These are phyloP conservation scores for Erythrocercus mccallii DNA, from an alignment of 2,113 vertebrate species.

Conservation along the genomic window DNA sequence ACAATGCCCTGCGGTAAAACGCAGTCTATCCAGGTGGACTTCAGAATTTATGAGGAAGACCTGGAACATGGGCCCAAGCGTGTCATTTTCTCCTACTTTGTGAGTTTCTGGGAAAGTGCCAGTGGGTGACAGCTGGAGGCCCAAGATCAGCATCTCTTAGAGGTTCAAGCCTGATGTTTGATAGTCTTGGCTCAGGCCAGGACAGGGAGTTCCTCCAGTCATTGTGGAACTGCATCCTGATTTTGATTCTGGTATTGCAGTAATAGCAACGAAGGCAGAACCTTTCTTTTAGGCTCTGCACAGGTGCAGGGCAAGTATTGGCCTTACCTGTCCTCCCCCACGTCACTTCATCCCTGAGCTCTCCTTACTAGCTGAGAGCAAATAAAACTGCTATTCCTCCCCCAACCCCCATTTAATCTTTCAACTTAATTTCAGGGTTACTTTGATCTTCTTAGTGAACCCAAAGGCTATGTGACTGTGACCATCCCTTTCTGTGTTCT, in stretches of 20 bases:
- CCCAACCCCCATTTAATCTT: rapidly evolving
- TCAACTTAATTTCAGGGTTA: neutral
- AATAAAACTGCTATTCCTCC: neutral
- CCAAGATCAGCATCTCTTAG: neutral
- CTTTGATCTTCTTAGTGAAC: neutral
- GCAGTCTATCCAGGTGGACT: constrained; percentile 52
- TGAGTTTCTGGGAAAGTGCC: constrained; percentile 30
- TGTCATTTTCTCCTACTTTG: constrained; percentile 65
- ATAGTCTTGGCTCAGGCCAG: neutral
- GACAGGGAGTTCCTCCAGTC: neutral
- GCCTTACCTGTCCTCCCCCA: neutral
- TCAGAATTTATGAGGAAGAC: constrained; percentile 43
- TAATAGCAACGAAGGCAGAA: neutral
- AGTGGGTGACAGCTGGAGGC: neutral
- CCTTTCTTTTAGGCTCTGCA: neutral
- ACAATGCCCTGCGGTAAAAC: constrained; percentile 13
- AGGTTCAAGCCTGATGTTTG: neutral
- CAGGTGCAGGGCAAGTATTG: neutral
- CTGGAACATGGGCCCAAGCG: constrained; percentile 24
- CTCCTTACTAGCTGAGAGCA: neutral
- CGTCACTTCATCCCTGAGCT: neutral
- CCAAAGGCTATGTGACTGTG: neutral
- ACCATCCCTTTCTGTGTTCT: neutral
- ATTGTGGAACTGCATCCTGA: neutral
- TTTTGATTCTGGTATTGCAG: neutral